phyloP scores from a whole-genome alignment of 2,888 invertebrate species.

The Emmelina monodactyla region DNA sequence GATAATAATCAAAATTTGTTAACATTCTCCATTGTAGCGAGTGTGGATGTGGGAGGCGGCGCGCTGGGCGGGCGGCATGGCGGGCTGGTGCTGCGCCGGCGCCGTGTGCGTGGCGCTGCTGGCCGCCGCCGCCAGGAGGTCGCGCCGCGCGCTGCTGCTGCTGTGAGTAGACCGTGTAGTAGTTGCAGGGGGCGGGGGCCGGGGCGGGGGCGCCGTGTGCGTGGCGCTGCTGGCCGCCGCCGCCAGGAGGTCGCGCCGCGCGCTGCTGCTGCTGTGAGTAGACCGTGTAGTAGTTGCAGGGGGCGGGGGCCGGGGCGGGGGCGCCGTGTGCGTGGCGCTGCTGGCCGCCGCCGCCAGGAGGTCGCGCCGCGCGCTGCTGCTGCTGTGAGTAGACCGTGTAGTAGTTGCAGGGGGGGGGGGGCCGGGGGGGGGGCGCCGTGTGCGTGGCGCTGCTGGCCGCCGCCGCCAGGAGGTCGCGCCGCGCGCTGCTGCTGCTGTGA shows the following conservation, averaged over 20 bases:
- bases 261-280: conserved; percentile 90
- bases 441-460: conserved; percentile 91
- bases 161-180: too few relatives aligned
- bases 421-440: conserved; percentile 84
- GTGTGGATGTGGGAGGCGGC: conserved; percentile 77
- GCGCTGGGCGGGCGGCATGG: conserved; percentile 91
- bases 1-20: background rate
- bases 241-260: conserved; percentile 85
- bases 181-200: conserved; percentile 93
- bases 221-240: conserved; percentile 90
- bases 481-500: conserved; percentile 88
- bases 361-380: conserved; percentile 87
- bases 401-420: too few relatives aligned
- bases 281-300: too few relatives aligned
- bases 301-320: conserved; percentile 89
- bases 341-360: conserved; percentile 88
- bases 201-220: conserved; percentile 87
- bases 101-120: conserved; percentile 88
- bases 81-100: conserved; percentile 83
- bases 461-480: conserved; percentile 85
- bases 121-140: conserved; percentile 87
- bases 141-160: conserved; percentile 87
- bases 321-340: conserved; percentile 87
- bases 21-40: too few relatives aligned
- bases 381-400: conserved; percentile 94